Conservation (phyloP, 2,113 vertebrate genomes). For the Halcyon senegalensis region DNA sequence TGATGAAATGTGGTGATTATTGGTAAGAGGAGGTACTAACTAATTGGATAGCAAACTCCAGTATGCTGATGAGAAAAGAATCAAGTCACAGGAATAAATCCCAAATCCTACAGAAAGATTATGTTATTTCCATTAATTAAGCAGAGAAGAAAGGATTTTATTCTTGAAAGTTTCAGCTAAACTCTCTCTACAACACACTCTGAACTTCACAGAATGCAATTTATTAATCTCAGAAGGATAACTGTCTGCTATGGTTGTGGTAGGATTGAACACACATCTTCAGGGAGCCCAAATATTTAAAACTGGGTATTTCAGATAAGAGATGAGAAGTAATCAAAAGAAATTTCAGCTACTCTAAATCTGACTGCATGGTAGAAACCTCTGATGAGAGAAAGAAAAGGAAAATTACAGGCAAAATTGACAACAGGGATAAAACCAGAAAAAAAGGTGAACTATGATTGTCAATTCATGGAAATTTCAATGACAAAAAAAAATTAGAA, state of each 20-base stretch:
- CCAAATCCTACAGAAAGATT: not conserved
- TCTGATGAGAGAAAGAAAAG: not conserved
- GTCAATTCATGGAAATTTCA: not conserved
- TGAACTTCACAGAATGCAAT: not conserved
- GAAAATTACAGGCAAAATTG: not conserved
- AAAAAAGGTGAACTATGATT: not conserved
- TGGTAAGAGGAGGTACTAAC: not conserved
- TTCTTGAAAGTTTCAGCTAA: conserved; percentile 1
- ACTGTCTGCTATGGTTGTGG: not conserved
- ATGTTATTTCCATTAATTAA: conserved; percentile 1
- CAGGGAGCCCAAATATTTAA: not conserved
- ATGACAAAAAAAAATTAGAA: not conserved
- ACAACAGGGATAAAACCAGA: not conserved
- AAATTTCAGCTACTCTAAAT: not conserved
- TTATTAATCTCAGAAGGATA: not conserved
- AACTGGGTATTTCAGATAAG: not conserved
- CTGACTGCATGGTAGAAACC: not conserved
- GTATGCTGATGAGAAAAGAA: not conserved
- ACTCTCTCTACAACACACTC: not conserved
- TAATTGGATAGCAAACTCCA: not conserved
- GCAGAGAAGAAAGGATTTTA: not conserved
- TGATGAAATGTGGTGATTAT: not conserved
- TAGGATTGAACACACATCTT: not conserved
- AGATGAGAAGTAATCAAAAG: not conserved
- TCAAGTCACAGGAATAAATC: not conserved